These are phyloP conservation scores for Sparidentex hasta DNA, from an alignment of 2,797 vertebrate genomes.

Conservation along the genomic window DNA sequence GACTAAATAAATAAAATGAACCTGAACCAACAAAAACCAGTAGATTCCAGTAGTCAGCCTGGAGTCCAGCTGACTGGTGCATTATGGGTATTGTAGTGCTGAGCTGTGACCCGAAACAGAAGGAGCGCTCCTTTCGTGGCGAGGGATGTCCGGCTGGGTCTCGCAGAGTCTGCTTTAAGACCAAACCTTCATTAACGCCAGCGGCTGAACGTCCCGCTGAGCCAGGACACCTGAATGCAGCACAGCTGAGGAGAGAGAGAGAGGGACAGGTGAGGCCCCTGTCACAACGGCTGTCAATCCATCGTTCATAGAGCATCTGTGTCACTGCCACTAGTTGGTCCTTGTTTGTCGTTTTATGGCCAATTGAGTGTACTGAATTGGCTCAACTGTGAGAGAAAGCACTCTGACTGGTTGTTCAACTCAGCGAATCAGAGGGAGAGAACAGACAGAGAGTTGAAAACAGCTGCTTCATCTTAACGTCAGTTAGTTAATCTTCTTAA, in stretches of 20 bases:
- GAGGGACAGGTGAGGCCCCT: not conserved
- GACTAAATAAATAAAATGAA: constrained; percentile 27
- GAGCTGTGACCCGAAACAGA: constrained; percentile 53
- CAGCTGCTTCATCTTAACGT: no score
- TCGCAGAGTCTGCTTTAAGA: constrained; percentile 84
- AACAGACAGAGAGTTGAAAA: no score
- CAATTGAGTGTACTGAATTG: no score
- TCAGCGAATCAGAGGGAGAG: no score
- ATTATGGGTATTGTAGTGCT: constrained; percentile 45
- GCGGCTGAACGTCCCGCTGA: constrained; percentile 55
- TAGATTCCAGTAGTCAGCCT: not conserved
- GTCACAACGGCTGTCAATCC: no score
- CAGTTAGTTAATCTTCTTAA: no score
- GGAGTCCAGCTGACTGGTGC: constrained; percentile 17
- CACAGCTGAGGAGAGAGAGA: constrained; percentile 8
- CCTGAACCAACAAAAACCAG: not conserved
- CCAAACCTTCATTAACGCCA: constrained; percentile 84
- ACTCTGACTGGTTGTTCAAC: no score
- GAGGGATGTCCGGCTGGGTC: constrained; percentile 76
- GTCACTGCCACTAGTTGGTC: no score
- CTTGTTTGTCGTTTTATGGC: no score
- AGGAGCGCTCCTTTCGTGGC: constrained; percentile 70
- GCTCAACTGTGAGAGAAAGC: no score
- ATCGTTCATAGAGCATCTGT: no score
- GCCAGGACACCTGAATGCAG: constrained; percentile 51